These are phyloP conservation scores for Euspilapteryx auroguttella DNA, from an alignment of 2,888 invertebrate species.

Conservation along the genomic window DNA sequence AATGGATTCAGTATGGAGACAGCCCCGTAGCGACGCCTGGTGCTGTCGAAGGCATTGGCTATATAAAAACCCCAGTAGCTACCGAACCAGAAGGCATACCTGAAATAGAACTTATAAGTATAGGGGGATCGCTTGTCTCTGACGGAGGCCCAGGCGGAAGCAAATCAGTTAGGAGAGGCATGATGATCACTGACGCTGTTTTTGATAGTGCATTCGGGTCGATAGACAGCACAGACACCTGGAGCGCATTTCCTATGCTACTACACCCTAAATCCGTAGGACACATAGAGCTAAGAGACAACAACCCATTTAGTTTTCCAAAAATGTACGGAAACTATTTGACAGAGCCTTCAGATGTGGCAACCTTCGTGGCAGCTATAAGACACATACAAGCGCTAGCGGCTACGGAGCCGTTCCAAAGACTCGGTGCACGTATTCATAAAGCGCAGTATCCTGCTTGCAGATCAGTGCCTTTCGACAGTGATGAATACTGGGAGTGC, in stretches of 20 bases:
- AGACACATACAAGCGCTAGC: constrained; percentile 47
- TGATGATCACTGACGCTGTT: constrained; percentile 42
- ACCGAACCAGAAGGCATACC: constrained; percentile 55
- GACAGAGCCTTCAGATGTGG: constrained; percentile 63
- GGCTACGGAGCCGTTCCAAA: constrained; percentile 49
- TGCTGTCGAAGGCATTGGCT: constrained; percentile 65
- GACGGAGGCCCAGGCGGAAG: constrained; percentile 35
- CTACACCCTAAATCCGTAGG: constrained; percentile 73
- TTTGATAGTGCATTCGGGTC: constrained; percentile 40
- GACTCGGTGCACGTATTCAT: constrained; percentile 52
- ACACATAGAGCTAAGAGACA: constrained; percentile 62
- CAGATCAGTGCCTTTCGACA: constrained; percentile 37
- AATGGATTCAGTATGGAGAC: constrained; percentile 27
- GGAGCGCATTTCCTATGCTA: constrained; percentile 64
- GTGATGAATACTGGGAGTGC: constrained; percentile 68
- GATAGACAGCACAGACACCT: constrained; percentile 40
- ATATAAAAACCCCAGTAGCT: constrained; percentile 62
- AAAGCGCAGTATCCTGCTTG: constrained; percentile 65
- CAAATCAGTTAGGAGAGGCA: constrained; percentile 33
- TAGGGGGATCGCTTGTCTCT: constrained; percentile 47
- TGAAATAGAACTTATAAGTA: constrained; percentile 70
- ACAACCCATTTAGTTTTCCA: constrained; percentile 67
- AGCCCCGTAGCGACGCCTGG: constrained; percentile 56
- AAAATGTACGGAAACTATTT: constrained; percentile 71
- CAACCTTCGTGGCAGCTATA: constrained; percentile 63